These are phyloP conservation scores for Leucophenga varia DNA, from an alignment of 1,140 invertebrate genomes.

Conservation along the genomic window DNA sequence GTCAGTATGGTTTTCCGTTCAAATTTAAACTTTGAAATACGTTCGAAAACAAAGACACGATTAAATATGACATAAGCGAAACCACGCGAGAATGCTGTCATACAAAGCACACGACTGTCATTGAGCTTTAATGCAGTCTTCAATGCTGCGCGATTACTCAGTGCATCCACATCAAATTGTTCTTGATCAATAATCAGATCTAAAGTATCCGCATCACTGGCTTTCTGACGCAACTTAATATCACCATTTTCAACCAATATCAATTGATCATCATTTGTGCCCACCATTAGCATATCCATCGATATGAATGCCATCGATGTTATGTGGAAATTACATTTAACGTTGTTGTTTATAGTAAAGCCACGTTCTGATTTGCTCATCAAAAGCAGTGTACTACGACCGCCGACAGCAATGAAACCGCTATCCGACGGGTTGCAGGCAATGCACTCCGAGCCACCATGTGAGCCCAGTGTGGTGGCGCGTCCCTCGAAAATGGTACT, in stretches of 20 bases:
- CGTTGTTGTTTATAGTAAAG: slow-evolving; percentile 71
- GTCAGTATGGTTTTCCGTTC: slow-evolving; percentile 60
- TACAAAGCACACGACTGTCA: slow-evolving; percentile 56
- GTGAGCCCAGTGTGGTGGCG: slow-evolving; percentile 60
- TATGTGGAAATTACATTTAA: slow-evolving; percentile 70
- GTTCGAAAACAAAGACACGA: slow-evolving; percentile 64
- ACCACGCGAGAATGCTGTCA: slow-evolving; percentile 61
- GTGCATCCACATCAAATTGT: slow-evolving; percentile 38
- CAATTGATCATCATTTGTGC: slow-evolving; percentile 69
- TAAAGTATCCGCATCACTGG: slow-evolving; percentile 56
- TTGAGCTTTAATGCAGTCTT: slow-evolving; percentile 27
- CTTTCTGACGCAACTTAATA: slow-evolving; percentile 63
- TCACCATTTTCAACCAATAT: slow-evolving; percentile 76
- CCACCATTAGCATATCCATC: slow-evolving; percentile 69
- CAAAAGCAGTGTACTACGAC: slow-evolving; percentile 68
- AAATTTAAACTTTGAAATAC: slow-evolving; percentile 60
- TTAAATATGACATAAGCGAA: slow-evolving; percentile 63
- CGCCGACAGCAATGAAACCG: slow-evolving; percentile 69
- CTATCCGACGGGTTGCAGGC: slow-evolving; percentile 69
- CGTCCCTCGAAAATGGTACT: slow-evolving; percentile 70
- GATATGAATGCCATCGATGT: slow-evolving; percentile 68
- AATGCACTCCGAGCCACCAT: slow-evolving; percentile 44
- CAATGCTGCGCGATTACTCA: too few relatives aligned
- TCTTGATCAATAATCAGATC: slow-evolving; percentile 56
- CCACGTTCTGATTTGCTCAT: slow-evolving; percentile 71